Conservation (phyloP, 2,888 invertebrate genomes). For the Drosophila conformis region DNA sequence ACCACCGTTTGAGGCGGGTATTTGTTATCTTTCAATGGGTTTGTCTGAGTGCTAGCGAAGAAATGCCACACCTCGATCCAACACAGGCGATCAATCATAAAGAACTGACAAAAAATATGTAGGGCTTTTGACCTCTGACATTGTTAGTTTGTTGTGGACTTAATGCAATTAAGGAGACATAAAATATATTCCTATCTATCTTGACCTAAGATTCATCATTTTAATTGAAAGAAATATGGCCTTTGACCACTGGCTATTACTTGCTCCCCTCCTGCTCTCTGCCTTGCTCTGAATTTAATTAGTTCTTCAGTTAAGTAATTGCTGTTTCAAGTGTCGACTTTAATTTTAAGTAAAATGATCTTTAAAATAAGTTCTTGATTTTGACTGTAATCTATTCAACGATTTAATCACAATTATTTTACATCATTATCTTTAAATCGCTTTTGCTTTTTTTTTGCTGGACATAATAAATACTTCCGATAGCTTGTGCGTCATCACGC, state of each 20-base stretch:
- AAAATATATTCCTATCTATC: neutral
- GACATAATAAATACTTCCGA: neutral
- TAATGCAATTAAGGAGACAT: neutral
- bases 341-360: neutral
- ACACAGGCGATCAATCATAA: constrained; percentile 42
- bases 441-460: neutral
- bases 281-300: neutral
- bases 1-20: constrained; percentile 1
- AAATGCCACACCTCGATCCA: constrained; percentile 4
- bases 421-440: neutral
- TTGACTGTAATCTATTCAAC: neutral
- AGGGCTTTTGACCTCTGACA: constrained; percentile 31
- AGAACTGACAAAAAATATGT: neutral
- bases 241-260: neutral
- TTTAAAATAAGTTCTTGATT: neutral
- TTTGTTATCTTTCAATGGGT: constrained; percentile 31
- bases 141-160: neutral
- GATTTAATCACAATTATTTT: neutral
- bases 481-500: neutral
- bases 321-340: neutral
- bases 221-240: neutral
- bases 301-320: too few relatives aligned
- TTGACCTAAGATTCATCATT: neutral
- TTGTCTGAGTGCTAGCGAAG: neutral
- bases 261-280: neutral